Percentiles rank a stretch among this genome's conserved stretches.
phyloP scores from a whole-genome alignment of 2,888 invertebrate species.

The Drosophila stalkeri region DNA sequence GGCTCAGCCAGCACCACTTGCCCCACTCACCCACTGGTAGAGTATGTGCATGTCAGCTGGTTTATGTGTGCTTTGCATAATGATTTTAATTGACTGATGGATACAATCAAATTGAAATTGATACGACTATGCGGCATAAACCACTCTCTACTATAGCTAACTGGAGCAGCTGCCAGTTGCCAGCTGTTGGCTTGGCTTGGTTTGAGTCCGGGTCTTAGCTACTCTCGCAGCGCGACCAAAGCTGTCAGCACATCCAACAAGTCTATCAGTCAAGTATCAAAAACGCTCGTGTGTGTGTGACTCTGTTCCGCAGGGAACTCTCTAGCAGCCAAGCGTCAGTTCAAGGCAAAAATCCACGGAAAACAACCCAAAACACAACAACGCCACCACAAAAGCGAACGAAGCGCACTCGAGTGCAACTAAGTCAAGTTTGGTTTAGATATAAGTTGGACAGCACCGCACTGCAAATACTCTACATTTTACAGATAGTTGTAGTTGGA shows the following conservation, averaged over 20 bases:
- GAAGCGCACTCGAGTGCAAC: constrained; percentile 22
- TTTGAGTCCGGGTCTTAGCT: constrained; percentile 26
- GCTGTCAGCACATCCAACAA: constrained; percentile 82
- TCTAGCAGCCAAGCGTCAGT: not conserved
- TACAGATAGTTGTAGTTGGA: too few species aligned
- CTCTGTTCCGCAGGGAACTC: constrained; percentile 40
- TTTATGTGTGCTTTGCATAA: constrained; percentile 62
- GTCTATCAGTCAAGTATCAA: constrained; percentile 83
- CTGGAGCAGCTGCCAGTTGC: constrained; percentile 21
- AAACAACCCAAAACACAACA: constrained; percentile 12
- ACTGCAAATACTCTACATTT: constrained; percentile 29
- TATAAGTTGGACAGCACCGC: constrained; percentile 3
- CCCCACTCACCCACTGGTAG: not conserved
- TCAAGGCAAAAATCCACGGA: constrained; percentile 4
- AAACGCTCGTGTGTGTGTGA: constrained; percentile 52
- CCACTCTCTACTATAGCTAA: constrained; percentile 19
- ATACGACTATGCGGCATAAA: constrained; percentile 35
- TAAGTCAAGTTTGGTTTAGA: constrained; percentile 23
- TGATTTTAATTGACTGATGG: constrained; percentile 75
- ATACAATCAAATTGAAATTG: constrained; percentile 56
- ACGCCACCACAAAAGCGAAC: constrained; percentile 11
- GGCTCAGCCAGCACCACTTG: constrained; percentile 36
- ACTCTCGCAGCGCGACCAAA: constrained; percentile 42
- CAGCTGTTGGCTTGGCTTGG: not conserved
- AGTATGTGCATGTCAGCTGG: constrained; percentile 38